Base-by-base conservation (phyloP, 2,888 invertebrate genomes). In the Venusia cambrica region DNA sequence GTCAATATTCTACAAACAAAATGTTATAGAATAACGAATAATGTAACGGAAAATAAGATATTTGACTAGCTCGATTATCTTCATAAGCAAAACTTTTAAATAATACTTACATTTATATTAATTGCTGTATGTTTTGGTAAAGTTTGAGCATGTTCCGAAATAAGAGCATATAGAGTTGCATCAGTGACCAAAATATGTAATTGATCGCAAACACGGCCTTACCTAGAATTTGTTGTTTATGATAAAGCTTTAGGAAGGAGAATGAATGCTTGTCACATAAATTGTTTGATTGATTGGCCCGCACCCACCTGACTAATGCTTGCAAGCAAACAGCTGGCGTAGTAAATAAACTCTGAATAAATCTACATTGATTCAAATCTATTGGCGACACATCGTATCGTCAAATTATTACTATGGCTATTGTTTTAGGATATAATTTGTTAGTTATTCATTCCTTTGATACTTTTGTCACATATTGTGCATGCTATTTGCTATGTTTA, bases 241-340 rank as follows among this genome's bases (percentile, higher is more conserved):
- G 64, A 48, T 47, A 49, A 44, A 54, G 50, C 67, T 62, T 65
- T 69, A 63, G 44, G 57, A 26, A 62, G 50, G 69, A 73, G 62
- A 59, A 71, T 73, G 73, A 66, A 66, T 71, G 73, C 65, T 71
- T 75, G 83, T 81, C 80, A 80, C 80, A 81, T 83, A 83, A 83
- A 80, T 72, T 74, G 66, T 46, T 73, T 83, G 84, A 85, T 85
- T 80, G 84, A 85, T 85, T 75, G 79, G 69, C 79, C 81, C 78
- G 77, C 79, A 83, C 73, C 65, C 74, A 81, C 72, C 64, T 73
- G 52, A 68, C 76, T 76, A 75, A 78, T 79, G 62, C 70, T 62
- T 75, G 76, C 77, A 78, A 79, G 71, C 73, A 79, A 83, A 81
- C 83, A 84, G 79, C 79, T 81, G 84, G 61, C 66, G 55, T 67